Base-by-base conservation (phyloP, 2,888 invertebrate species). In the Lycia hirtaria region DNA sequence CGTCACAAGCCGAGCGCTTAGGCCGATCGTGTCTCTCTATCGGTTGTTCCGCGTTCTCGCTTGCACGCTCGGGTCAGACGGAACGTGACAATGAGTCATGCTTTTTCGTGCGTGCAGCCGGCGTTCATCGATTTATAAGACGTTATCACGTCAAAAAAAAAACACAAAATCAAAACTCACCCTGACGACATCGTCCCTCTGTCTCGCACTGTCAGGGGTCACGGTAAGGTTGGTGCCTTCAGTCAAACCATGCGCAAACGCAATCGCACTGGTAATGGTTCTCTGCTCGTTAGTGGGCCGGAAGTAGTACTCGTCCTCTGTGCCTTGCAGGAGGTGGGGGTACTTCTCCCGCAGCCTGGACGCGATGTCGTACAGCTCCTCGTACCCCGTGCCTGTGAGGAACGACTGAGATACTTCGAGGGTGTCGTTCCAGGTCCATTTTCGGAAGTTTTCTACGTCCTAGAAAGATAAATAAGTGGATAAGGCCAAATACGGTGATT, bases 361-460 rank as follows among this genome's bases (percentile, higher is more conserved):
- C 10, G 73, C 96, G 5, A 96, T 90, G 59, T 93, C 90, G 65
- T 90, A 93, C 40, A 96, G 74, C 72, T 97, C 96, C 56, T 94
- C 93, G 71, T 93, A 93, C 0, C 94, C 94, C 1, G 68, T 68
- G 0, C 88, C 87, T 0, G 96, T 94, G 63, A 96, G 85, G 54
- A 83, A 87, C n/a, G 94, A 88, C 10, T 93, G 92, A 14, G 93
- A 87, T 1, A 87, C 83, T 12, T 92, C 88, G 12, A 96, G 84
- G 35, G 94, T 94, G 0, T 88, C 80, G 68, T 95, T 93, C 93
- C 95, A 95, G 10, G 85, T 85, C 95, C 95, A 96, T 60, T 90
- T 88, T 70, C 91, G 92, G 35, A 97, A 84, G 58, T 93, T 89
- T 40, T 94, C 93, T 28, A 95, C 86, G 76, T 97, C 97, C 75